These are phyloP conservation scores for Acrobasis repandana DNA, from an alignment of 2,888 invertebrate genomes.

Conservation along the genomic window DNA sequence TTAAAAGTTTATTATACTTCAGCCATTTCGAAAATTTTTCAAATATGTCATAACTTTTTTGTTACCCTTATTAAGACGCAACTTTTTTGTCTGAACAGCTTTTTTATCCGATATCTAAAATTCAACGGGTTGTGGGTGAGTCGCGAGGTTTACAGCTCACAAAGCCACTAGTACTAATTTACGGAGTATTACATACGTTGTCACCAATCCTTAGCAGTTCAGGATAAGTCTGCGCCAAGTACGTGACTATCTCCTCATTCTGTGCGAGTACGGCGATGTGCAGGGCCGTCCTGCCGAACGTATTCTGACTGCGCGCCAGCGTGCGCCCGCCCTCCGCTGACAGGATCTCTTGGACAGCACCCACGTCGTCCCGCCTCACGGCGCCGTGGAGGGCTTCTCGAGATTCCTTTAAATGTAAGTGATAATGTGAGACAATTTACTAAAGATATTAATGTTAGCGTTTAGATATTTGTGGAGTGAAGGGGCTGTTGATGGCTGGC, in stretches of 20 bases:
- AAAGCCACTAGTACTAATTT: slow-evolving; percentile 20
- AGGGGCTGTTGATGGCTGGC: too few relatives aligned
- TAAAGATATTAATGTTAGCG: too few relatives aligned
- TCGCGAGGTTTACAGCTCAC: too few relatives aligned
- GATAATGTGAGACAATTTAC: too few relatives aligned
- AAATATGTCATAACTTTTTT: too few relatives aligned
- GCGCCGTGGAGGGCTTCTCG: slow-evolving; percentile 90
- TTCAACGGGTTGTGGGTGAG: too few relatives aligned
- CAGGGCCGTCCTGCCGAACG: slow-evolving; percentile 89
- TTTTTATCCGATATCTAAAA: too few relatives aligned
- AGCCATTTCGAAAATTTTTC: too few relatives aligned
- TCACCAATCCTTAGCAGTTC: slow-evolving; percentile 90
- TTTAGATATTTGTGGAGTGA: too few relatives aligned
- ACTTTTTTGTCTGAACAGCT: too few relatives aligned
- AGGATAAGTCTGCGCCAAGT: slow-evolving; percentile 87
- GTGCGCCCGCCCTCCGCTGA: slow-evolving; percentile 77
- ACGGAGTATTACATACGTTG: slow-evolving; percentile 85
- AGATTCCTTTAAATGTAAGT: slow-evolving; percentile 81
- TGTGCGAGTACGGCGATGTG: slow-evolving; percentile 94
- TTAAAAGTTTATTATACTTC: too few relatives aligned
- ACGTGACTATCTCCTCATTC: slow-evolving; percentile 90
- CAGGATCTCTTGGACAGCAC: slow-evolving; percentile 81
- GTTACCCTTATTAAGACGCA: too few relatives aligned
- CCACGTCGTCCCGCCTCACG: slow-evolving; percentile 84
- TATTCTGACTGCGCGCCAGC: slow-evolving; percentile 81